These are phyloP conservation scores for Nymphalis urticae DNA, from an alignment of 2,888 invertebrate genomes.

Conservation along the genomic window DNA sequence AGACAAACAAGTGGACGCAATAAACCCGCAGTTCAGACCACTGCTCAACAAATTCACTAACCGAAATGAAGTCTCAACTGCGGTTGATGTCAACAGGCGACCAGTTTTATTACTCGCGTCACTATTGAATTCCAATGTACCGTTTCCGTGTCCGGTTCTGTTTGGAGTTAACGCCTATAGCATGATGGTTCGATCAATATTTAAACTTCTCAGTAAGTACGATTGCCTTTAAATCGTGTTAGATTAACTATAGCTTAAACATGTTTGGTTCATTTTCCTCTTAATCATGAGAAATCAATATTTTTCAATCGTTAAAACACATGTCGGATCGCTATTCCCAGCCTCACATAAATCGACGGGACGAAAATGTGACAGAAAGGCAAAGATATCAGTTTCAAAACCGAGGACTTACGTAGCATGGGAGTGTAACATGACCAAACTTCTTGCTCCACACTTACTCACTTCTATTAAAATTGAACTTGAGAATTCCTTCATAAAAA, in stretches of 20 bases:
- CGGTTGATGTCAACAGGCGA: conserved; percentile 70
- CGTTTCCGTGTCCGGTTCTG: conserved; percentile 52
- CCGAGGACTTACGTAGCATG: too few relatives aligned
- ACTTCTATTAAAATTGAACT: too few relatives aligned
- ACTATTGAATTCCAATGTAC: conserved; percentile 68
- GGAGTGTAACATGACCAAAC: too few relatives aligned
- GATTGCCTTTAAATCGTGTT: background rate
- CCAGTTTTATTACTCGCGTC: conserved; percentile 70
- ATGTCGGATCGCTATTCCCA: too few relatives aligned
- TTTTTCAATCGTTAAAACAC: too few relatives aligned
- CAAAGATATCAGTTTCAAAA: too few relatives aligned
- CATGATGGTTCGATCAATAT: conserved; percentile 33
- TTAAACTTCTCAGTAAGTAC: conserved; percentile 29
- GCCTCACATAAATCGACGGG: too few relatives aligned
- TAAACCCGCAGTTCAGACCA: conserved; percentile 72
- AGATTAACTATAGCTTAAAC: background rate
- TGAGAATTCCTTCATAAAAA: too few relatives aligned
- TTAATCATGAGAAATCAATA: too few relatives aligned
- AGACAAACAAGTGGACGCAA: conserved; percentile 73
- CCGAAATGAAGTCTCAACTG: conserved; percentile 74
- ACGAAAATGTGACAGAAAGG: too few relatives aligned
- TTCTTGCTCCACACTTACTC: too few relatives aligned
- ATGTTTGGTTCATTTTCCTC: background rate
- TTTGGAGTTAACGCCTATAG: conserved; percentile 27
- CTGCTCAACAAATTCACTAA: conserved; percentile 75